These are phyloP conservation scores for Peromyscus eremicus DNA, from an alignment of 2,797 vertebrate species.

Conservation along the genomic window DNA sequence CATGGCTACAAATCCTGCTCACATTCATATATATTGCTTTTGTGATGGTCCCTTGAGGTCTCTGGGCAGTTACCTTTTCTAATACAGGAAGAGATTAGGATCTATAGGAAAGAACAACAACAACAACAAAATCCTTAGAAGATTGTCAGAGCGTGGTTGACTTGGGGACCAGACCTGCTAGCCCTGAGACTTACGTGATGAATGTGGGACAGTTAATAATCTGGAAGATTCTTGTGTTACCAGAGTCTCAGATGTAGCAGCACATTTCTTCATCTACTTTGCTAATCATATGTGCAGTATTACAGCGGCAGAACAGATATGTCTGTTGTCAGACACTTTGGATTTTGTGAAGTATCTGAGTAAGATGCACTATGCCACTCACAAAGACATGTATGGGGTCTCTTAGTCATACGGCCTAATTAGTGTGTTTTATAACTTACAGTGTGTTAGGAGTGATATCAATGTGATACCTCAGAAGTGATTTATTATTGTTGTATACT, in stretches of 20 bases:
- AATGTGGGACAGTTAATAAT: slow-evolving; percentile 42
- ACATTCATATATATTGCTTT: slow-evolving; percentile 50
- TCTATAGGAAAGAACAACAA: slow-evolving; percentile 27
- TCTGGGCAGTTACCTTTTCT: slow-evolving; percentile 71
- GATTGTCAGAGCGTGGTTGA: slow-evolving; percentile 66
- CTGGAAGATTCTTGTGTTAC: slow-evolving; percentile 71
- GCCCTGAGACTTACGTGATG: slow-evolving; percentile 64
- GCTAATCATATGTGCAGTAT: not conserved
- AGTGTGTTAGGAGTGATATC: not conserved
- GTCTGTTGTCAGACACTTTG: slow-evolving; percentile 24
- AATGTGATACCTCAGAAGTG: not conserved
- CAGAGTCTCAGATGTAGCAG: slow-evolving; percentile 60
- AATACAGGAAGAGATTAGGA: slow-evolving; percentile 46
- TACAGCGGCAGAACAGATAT: not conserved
- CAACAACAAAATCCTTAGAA: not conserved
- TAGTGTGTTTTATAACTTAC: not conserved
- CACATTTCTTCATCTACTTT: slow-evolving; percentile 20
- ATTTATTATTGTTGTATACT: not conserved
- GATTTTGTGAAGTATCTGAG: not conserved
- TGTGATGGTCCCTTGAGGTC: slow-evolving; percentile 40
- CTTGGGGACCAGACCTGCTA: slow-evolving; percentile 40
- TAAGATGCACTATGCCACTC: not conserved
- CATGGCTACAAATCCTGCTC: slow-evolving; percentile 50
- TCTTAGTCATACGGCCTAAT: not conserved
- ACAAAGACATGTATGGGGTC: not conserved